These are phyloP conservation scores for Hassar affinis DNA, from an alignment of 2,113 vertebrate species.

Conservation along the genomic window DNA sequence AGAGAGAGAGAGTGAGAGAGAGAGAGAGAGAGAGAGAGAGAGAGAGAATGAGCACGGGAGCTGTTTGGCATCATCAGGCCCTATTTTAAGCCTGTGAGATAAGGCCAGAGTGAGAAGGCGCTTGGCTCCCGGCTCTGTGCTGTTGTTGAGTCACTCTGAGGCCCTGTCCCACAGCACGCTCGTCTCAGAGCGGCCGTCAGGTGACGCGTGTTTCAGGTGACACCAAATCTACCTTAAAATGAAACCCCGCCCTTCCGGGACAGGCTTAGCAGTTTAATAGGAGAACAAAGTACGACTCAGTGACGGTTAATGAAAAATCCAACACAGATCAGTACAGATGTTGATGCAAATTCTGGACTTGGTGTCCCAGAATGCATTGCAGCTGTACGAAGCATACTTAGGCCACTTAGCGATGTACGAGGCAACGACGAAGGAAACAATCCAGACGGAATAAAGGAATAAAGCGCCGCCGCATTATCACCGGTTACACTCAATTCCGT, in stretches of 20 bases:
- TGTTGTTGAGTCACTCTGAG: slow-evolving; percentile 51
- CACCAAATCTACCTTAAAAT: no score
- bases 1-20: slow-evolving; percentile 41
- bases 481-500: not conserved
- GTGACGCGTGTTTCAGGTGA: not conserved
- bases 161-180: not conserved
- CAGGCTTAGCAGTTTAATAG: no score
- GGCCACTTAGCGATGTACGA: no score
- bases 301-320: no score
- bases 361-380: not conserved
- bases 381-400: no score
- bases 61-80: slow-evolving; percentile 67
- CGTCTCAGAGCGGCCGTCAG: not conserved
- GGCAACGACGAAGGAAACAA: no score
- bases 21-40: slow-evolving; percentile 60
- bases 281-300: not conserved
- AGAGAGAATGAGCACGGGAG: slow-evolving; percentile 60
- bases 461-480: not conserved
- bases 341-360: not conserved
- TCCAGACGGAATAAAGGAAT: not conserved
- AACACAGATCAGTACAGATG: no score
- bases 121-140: slow-evolving; percentile 52
- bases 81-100: slow-evolving; percentile 72
- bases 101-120: slow-evolving; percentile 53
- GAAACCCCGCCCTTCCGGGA: not conserved